These are phyloP conservation scores for Cinclus cinclus DNA, from an alignment of 2,113 vertebrate species.

Conservation along the genomic window DNA sequence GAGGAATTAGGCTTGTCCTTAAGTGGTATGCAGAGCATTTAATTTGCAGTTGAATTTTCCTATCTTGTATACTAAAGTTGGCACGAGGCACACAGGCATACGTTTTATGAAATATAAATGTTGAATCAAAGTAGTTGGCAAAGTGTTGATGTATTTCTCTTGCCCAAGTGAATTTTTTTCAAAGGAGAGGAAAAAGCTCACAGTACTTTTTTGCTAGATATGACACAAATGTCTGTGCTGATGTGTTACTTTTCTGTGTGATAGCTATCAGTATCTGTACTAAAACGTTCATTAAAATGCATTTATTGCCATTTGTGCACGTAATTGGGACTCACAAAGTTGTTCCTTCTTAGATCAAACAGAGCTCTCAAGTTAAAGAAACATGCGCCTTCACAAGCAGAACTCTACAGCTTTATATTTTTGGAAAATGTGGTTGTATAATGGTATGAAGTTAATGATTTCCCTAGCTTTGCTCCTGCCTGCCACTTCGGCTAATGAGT, in stretches of 20 bases:
- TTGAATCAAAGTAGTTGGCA: conserved; percentile 32
- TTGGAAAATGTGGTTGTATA: background rate
- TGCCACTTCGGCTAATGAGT: conserved; percentile 44
- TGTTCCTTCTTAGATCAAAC: conserved; percentile 15
- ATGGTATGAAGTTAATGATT: conserved; percentile 24
- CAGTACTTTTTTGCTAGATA: background rate
- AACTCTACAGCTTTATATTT: conserved; percentile 15
- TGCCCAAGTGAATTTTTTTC: background rate
- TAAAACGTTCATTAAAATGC: conserved; percentile 27
- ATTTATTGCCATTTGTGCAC: background rate
- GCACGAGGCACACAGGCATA: background rate
- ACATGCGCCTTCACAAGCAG: background rate
- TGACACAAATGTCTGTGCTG: background rate
- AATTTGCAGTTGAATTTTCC: background rate
- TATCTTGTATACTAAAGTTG: background rate
- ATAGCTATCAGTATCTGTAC: conserved; percentile 10
- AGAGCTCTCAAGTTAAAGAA: conserved; percentile 14
- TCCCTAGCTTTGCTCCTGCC: conserved; percentile 10
- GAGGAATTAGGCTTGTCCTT: background rate
- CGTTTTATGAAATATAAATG: conserved; percentile 33
- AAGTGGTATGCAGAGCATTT: background rate
- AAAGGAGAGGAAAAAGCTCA: conserved; percentile 11
- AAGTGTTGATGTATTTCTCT: conserved; percentile 24
- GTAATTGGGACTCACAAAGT: background rate
- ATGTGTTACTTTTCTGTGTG: background rate